Evolutionary conservation across 2,113 vertebrate genomes (phyloP).

Genomic region (Gymnorhina tibicen): DNA sequence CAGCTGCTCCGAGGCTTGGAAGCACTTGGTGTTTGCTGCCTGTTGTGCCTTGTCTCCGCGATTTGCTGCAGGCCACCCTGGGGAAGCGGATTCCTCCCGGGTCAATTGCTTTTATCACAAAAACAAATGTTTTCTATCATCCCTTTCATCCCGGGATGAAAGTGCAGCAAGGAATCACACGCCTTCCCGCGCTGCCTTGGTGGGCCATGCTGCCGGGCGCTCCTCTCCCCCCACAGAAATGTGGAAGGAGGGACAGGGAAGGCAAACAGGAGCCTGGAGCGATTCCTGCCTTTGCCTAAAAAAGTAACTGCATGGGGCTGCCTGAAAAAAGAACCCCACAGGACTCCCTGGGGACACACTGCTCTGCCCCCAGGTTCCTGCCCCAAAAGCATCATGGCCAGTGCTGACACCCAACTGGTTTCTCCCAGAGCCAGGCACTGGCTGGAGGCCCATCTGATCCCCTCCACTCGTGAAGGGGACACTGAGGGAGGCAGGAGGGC

Average conservation of each 20-base stretch:
- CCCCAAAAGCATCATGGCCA: not conserved
- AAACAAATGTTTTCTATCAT: slow-evolving; percentile 34
- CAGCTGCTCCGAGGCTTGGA: not conserved
- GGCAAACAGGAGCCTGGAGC: not conserved
- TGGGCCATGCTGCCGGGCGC: fast-evolving
- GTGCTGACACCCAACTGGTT: not conserved
- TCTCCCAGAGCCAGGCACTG: not conserved
- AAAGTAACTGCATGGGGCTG: not conserved
- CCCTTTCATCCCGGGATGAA: not conserved
- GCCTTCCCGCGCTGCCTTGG: not conserved
- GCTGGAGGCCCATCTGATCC: fast-evolving
- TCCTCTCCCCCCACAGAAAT: not conserved
- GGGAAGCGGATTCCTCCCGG: not conserved
- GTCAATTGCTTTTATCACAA: slow-evolving; percentile 23
- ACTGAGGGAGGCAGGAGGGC: not conserved
- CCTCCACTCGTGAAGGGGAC: fast-evolving
- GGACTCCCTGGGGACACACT: fast-evolving
- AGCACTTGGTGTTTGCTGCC: not conserved
- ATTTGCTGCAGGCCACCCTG: not conserved
- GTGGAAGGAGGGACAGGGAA: not conserved
- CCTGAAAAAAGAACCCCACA: not conserved
- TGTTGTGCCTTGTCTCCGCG: not conserved
- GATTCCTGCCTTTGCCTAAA: not conserved
- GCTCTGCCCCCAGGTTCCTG: not conserved
- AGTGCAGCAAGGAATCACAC: not conserved